Evolutionary conservation across 2,888 invertebrate genomes (phyloP).

Genomic region (Crepidodera aurea): DNA sequence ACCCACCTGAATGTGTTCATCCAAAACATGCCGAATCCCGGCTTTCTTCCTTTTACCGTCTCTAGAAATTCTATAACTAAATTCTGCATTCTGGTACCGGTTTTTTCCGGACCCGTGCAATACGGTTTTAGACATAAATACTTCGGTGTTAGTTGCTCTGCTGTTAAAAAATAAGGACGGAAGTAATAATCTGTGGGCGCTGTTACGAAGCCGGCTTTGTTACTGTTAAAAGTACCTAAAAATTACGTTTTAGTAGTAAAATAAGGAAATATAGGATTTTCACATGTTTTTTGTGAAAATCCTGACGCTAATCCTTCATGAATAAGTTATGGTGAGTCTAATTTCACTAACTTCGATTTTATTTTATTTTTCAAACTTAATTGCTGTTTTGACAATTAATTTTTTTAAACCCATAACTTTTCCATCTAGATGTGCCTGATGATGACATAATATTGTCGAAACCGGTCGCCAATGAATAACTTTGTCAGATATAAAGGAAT

Average conservation of each 20-base stretch:
- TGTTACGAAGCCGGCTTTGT: conserved; percentile 73
- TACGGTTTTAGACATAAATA: conserved; percentile 57
- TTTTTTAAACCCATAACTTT: no score
- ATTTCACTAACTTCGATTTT: no score
- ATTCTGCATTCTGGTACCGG: conserved; percentile 73
- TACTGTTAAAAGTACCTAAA: conserved; percentile 75
- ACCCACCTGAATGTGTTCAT: conserved; percentile 61
- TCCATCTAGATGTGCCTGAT: no score
- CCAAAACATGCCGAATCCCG: conserved; percentile 82
- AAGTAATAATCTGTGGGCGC: conserved; percentile 85
- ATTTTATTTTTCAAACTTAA: no score
- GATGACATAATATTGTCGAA: no score
- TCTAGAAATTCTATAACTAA: conserved; percentile 73
- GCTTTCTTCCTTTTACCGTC: conserved; percentile 64
- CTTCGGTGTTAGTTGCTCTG: conserved; percentile 66
- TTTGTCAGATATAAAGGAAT: no score
- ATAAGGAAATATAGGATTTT: no score
- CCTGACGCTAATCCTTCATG: no score
- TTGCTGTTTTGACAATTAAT: no score
- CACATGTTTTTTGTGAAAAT: no score
- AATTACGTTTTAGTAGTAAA: background rate
- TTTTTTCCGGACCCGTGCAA: conserved; percentile 70
- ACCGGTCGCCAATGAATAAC: no score
- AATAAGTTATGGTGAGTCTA: no score
- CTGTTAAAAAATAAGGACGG: conserved; percentile 75